Evolutionary conservation across 2,113 vertebrate genomes (phyloP).

Genomic region (Sterna hirundo): DNA sequence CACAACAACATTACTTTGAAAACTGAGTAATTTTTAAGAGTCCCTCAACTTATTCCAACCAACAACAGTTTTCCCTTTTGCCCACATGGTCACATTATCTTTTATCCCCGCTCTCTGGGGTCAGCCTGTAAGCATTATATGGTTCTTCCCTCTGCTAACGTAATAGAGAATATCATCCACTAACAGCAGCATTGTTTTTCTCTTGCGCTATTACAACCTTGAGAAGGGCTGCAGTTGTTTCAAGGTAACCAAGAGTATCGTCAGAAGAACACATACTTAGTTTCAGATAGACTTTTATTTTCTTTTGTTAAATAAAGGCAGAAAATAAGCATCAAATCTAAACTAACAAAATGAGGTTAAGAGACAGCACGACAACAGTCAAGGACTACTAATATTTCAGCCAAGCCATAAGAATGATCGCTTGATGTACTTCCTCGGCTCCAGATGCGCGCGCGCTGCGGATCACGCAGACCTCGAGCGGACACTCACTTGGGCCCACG

Average conservation of each 20-base stretch:
- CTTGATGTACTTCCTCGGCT: background rate
- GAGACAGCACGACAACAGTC: background rate
- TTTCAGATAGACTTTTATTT: background rate
- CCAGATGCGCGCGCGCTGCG: no score
- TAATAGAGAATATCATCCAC: background rate
- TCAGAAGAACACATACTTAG: background rate
- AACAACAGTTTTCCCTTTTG: background rate
- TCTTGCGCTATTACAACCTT: background rate
- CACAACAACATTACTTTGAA: background rate
- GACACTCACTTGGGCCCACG: accelerated
- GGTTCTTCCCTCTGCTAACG: background rate
- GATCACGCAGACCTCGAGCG: background rate
- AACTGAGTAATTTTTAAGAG: background rate
- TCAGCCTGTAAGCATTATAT: background rate
- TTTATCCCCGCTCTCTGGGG: background rate
- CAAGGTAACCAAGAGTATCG: background rate
- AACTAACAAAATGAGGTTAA: background rate
- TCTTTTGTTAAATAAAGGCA: background rate
- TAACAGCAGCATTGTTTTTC: background rate
- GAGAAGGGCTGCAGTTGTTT: background rate
- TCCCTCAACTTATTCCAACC: background rate
- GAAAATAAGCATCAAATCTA: background rate
- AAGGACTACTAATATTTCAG: background rate
- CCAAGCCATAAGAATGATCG: background rate
- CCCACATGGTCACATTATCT: background rate